These are phyloP conservation scores for Ostrea edulis DNA, from an alignment of 1,140 invertebrate species.

Conservation along the genomic window DNA sequence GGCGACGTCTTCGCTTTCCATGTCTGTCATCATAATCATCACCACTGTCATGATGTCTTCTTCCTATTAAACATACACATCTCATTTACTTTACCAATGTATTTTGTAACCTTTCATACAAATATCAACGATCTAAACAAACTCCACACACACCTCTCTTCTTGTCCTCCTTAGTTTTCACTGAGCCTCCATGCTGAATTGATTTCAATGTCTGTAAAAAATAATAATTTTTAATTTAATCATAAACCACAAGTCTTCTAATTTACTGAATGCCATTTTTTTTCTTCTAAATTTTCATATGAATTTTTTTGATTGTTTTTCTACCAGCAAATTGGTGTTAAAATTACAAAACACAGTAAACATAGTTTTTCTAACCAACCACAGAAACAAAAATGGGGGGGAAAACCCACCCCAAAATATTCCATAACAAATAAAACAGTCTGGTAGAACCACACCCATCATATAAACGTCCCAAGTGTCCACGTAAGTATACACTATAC, in stretches of 20 bases:
- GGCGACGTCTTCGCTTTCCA: background rate
- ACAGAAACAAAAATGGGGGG: too few species aligned
- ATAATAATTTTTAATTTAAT: background rate
- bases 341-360: too few species aligned
- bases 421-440: conserved; percentile 16
- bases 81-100: background rate
- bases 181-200: conserved; percentile 67
- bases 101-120: background rate
- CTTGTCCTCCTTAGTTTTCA: conserved; percentile 52
- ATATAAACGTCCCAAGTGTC: background rate
- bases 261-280: too few species aligned
- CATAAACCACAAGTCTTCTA: too few species aligned
- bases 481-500: background rate
- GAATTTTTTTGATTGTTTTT: too few species aligned
- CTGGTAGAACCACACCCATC: background rate
- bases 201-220: conserved; percentile 67
- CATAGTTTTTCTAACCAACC: too few species aligned
- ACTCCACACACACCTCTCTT: conserved; percentile 16
- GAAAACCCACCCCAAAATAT: too few species aligned
- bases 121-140: background rate
- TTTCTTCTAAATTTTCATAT: too few species aligned
- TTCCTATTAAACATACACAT: conserved; percentile 25
- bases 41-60: conserved; percentile 47
- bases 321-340: too few species aligned
- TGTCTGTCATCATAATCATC: conserved; percentile 8